These are phyloP conservation scores for Sebastiscus tertius DNA, from an alignment of 2,797 vertebrate species.

Conservation along the genomic window DNA sequence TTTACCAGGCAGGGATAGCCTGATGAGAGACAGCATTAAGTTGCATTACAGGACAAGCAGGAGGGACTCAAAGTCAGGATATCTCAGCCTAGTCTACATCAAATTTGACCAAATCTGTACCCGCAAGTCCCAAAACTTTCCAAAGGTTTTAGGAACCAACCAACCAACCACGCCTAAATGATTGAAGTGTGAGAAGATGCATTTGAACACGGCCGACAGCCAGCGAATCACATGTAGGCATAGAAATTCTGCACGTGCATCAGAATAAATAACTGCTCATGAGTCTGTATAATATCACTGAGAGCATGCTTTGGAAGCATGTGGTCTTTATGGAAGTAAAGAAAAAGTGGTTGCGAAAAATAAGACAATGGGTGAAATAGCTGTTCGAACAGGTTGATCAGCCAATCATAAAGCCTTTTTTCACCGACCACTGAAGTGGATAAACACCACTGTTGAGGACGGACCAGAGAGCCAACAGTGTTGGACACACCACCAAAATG, in stretches of 20 bases:
- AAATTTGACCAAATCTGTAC: background rate
- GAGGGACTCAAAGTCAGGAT: background rate
- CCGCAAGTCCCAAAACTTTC: background rate
- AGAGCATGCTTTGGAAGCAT: no score
- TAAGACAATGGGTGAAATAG: background rate
- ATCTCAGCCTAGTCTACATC: background rate
- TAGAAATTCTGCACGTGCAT: background rate
- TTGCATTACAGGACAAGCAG: background rate
- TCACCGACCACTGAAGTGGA: background rate
- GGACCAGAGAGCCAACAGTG: background rate
- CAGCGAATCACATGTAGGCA: background rate
- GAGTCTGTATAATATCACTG: background rate
- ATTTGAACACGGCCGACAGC: background rate
- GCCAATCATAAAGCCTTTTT: background rate
- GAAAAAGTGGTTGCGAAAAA: background rate
- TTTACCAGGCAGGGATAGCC: background rate
- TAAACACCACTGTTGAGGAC: background rate
- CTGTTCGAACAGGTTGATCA: background rate
- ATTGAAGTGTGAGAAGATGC: background rate
- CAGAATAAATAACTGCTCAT: background rate
- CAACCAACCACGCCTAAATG: background rate
- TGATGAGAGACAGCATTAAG: background rate
- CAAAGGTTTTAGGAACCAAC: background rate
- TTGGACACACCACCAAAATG: background rate
- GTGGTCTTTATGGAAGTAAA: background rate